phyloP scores from a whole-genome alignment of 1,140 invertebrate genomes.

The Thaumetopoea pityocampa region DNA sequence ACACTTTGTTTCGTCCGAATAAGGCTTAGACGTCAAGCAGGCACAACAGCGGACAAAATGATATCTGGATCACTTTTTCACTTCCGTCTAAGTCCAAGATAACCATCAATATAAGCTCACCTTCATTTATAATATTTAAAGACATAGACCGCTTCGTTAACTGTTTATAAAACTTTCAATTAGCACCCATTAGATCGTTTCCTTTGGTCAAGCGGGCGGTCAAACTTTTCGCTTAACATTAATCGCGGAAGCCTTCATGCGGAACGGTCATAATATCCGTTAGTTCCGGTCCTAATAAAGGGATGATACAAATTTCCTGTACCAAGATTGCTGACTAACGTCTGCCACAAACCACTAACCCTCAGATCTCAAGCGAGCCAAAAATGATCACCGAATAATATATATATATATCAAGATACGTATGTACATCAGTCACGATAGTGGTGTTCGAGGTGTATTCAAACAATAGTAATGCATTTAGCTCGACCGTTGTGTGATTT shows the following conservation, averaged over 20 bases:
- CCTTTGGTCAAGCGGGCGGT: slow-evolving; percentile 32
- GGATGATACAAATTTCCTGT: slow-evolving; percentile 48
- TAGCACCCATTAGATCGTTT: slow-evolving; percentile 51
- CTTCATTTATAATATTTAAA: slow-evolving; percentile 56
- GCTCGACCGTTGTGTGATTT: slow-evolving; percentile 64
- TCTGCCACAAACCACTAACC: slow-evolving; percentile 17
- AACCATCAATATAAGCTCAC: slow-evolving; percentile 56
- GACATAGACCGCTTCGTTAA: slow-evolving; percentile 43
- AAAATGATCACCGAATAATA: slow-evolving; percentile 28
- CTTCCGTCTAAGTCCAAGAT: slow-evolving; percentile 63
- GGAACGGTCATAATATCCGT: slow-evolving; percentile 51
- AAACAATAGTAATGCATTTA: slow-evolving; percentile 72
- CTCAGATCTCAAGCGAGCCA: too few species aligned
- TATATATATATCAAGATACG: slow-evolving; percentile 27
- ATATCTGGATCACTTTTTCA: slow-evolving; percentile 51
- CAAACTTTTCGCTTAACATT: slow-evolving; percentile 39
- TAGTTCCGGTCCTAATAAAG: slow-evolving; percentile 43
- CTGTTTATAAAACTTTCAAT: slow-evolving; percentile 39
- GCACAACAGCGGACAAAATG: slow-evolving; percentile 43
- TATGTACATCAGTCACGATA: slow-evolving; percentile 38
- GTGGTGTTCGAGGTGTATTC: slow-evolving; percentile 54
- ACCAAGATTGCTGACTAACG: slow-evolving; percentile 38
- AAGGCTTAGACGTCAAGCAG: slow-evolving; percentile 40
- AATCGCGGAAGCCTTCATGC: slow-evolving; percentile 36
- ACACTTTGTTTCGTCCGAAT: slow-evolving; percentile 53